phyloP scores from a whole-genome alignment of 1,140 invertebrate genomes.

The Atopsyche davidsoni region DNA sequence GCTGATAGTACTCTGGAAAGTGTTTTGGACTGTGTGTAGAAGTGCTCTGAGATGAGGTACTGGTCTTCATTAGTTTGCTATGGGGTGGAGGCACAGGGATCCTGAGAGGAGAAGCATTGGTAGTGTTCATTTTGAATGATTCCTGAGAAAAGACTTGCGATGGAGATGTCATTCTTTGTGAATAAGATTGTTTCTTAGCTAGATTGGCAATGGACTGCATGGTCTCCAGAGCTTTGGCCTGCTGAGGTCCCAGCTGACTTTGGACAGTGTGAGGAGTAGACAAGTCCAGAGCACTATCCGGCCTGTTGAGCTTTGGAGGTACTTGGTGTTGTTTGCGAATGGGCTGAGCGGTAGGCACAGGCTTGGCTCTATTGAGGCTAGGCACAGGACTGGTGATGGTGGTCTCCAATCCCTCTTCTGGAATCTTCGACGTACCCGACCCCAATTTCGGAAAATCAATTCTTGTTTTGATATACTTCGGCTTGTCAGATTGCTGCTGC shows the following conservation, averaged over 20 bases:
- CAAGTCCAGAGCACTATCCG: constrained; percentile 44
- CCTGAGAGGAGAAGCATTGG: constrained; percentile 14
- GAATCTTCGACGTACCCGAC: constrained; percentile 40
- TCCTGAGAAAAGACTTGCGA: constrained; percentile 23
- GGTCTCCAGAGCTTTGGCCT: constrained; percentile 45
- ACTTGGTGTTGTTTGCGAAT: constrained; percentile 23
- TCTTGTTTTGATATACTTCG: constrained; percentile 43
- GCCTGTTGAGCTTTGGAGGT: constrained; percentile 26
- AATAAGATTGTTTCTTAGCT: constrained; percentile 42
- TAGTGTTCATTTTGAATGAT: constrained; percentile 21
- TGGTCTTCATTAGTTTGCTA: constrained; percentile 15
- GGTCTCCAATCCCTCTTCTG: constrained; percentile 12
- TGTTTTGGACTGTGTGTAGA: constrained; percentile 23
- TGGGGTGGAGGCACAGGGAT: constrained; percentile 19
- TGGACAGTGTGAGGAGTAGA: constrained; percentile 44
- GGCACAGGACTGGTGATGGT: constrained; percentile 27
- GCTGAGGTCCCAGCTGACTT: constrained; percentile 42
- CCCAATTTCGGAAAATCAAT: constrained; percentile 43
- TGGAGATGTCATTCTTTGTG: constrained; percentile 19
- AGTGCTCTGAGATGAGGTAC: constrained; percentile 2
- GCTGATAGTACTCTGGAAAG: constrained; percentile 25
- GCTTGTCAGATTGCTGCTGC: constrained; percentile 42
- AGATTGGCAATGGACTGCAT: constrained; percentile 49
- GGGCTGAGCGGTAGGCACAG: constrained; percentile 15
- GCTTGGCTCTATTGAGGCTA: background rate